phyloP scores from a whole-genome alignment of 2,888 invertebrate genomes.

The Embidobia sp. region DNA sequence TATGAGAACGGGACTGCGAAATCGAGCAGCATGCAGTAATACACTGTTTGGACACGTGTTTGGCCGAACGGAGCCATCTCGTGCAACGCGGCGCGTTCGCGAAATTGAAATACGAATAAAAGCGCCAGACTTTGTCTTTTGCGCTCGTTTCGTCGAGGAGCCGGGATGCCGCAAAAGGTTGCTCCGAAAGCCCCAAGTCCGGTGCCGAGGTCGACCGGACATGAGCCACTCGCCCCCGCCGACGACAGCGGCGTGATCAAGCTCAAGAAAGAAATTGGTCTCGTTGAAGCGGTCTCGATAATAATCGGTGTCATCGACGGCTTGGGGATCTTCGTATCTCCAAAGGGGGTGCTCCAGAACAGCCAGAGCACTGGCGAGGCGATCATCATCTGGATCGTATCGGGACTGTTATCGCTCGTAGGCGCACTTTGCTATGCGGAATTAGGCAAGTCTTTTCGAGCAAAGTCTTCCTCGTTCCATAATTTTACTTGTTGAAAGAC shows the following conservation, averaged over 20 bases:
- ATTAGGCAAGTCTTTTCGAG: constrained; percentile 86
- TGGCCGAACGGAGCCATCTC: constrained; percentile 43
- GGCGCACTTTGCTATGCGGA: constrained; percentile 99
- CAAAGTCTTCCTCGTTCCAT: too few species aligned
- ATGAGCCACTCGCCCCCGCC: constrained; percentile 14
- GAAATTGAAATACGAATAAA: too few species aligned
- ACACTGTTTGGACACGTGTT: constrained; percentile 44
- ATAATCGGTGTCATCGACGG: constrained; percentile 97
- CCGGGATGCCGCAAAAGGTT: constrained; percentile 42
- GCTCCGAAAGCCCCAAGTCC: constrained; percentile 32
- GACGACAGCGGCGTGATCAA: constrained; percentile 81
- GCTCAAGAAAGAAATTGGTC: constrained; percentile 92
- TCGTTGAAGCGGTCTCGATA: constrained; percentile 94
- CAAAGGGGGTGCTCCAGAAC: constrained; percentile 91
- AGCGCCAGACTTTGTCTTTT: too few species aligned
- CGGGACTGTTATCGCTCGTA: constrained; percentile 94
- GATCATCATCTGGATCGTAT: constrained; percentile 93
- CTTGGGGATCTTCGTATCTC: constrained; percentile 97
- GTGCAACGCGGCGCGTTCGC: constrained; percentile 16
- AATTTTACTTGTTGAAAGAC: too few species aligned
- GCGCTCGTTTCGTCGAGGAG: too few species aligned
- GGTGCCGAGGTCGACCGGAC: constrained; percentile 24
- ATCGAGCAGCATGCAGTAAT: constrained; percentile 19
- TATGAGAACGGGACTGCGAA: constrained; percentile 12
- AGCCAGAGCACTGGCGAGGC: constrained; percentile 96